Evolutionary conservation across 2,113 vertebrate genomes (phyloP).

Genomic region (Nematolebias whitei): DNA sequence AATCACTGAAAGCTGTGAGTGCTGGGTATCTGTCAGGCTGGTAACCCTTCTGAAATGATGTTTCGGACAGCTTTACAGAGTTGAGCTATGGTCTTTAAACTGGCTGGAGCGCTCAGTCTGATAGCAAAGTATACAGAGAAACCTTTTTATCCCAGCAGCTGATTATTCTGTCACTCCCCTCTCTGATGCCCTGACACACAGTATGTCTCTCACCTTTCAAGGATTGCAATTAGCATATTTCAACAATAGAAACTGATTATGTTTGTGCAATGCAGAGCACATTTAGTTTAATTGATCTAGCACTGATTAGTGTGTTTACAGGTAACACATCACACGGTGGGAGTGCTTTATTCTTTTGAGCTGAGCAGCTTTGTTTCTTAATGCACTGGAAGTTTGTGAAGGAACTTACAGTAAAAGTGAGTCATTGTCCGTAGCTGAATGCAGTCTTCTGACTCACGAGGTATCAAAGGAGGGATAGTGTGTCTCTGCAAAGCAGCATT

Average conservation of each 20-base stretch:
- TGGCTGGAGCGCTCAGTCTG: slow-evolving; percentile 27
- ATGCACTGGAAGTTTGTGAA: background rate
- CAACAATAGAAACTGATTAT: slow-evolving; percentile 38
- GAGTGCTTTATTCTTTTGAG: slow-evolving; percentile 17
- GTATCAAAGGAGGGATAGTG: slow-evolving; percentile 2
- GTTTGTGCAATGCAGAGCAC: slow-evolving; percentile 18
- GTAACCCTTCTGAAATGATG: slow-evolving; percentile 22
- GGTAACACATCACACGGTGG: slow-evolving; percentile 11
- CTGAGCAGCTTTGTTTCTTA: slow-evolving; percentile 11
- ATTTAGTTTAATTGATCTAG: slow-evolving; percentile 24
- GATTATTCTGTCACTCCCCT: slow-evolving; percentile 25
- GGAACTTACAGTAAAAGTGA: background rate
- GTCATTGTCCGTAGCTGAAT: background rate
- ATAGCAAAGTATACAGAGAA: slow-evolving; percentile 29
- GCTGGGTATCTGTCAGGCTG: slow-evolving; percentile 2
- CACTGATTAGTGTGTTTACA: slow-evolving; percentile 28
- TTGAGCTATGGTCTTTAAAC: slow-evolving; percentile 29
- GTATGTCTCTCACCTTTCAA: slow-evolving; percentile 22
- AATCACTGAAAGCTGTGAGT: slow-evolving; percentile 14
- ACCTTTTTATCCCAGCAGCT: slow-evolving; percentile 22
- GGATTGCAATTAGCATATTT: slow-evolving; percentile 30
- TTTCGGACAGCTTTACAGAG: slow-evolving; percentile 33
- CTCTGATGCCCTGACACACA: slow-evolving; percentile 12
- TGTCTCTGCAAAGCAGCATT: slow-evolving; percentile 4
- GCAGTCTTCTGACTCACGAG: slow-evolving; percentile 11